phyloP scores from a whole-genome alignment of 2,797 vertebrate species.

The Rhincodon typus region DNA sequence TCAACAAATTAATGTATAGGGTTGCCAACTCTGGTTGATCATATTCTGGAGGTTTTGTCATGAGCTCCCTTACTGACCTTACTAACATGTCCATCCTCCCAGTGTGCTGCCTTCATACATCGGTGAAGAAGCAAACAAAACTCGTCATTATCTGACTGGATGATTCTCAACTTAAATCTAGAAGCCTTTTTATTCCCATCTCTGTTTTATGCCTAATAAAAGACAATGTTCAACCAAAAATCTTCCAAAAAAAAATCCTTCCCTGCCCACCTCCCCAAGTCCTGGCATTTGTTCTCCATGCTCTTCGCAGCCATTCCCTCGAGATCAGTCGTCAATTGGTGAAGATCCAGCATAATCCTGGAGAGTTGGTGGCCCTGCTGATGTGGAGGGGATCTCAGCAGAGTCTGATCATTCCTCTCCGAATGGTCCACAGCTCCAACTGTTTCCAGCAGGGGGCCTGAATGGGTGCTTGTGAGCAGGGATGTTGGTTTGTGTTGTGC shows the following conservation, averaged over 20 bases:
- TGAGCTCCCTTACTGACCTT: not conserved
- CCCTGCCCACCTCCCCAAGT: not conserved
- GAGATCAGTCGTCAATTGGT: not conserved
- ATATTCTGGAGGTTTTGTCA: not conserved
- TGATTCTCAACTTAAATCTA: not conserved
- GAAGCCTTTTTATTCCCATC: not conserved
- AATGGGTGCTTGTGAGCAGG: not conserved
- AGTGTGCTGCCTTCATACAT: not conserved
- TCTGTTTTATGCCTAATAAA: not conserved
- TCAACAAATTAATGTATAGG: not conserved
- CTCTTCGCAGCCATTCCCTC: too few species aligned
- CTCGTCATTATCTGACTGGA: not conserved
- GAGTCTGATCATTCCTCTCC: not conserved
- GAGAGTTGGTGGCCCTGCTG: not conserved
- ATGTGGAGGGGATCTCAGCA: not conserved
- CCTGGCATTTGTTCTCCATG: too few species aligned
- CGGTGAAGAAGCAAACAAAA: not conserved
- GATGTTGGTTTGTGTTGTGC: not conserved
- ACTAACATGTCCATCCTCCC: not conserved
- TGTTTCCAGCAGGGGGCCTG: not conserved
- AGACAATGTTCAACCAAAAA: not conserved
- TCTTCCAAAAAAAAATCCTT: not conserved
- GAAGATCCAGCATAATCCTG: not conserved
- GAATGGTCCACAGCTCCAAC: not conserved
- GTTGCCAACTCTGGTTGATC: not conserved